phyloP scores from a whole-genome alignment of 2,113 vertebrate genomes.

The Anolis carolinensis region DNA sequence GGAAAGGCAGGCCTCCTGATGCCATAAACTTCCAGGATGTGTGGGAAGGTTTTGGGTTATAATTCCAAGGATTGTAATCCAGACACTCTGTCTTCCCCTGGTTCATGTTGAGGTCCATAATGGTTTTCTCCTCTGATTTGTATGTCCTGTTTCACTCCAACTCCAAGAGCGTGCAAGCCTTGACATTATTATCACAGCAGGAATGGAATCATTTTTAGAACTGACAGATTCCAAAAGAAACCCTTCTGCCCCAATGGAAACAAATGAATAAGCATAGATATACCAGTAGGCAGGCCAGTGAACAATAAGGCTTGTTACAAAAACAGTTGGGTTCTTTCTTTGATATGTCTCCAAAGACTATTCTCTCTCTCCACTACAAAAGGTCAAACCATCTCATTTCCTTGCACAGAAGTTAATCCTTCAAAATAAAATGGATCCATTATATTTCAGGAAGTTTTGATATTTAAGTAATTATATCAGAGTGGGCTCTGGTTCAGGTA shows the following conservation, averaged over 20 bases:
- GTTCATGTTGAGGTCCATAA: background rate
- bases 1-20: background rate
- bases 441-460: background rate
- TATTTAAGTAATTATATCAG: background rate
- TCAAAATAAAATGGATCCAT: conserved; percentile 1
- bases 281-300: background rate
- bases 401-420: background rate
- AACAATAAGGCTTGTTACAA: conserved; percentile 2
- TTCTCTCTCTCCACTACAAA: background rate
- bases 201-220: background rate
- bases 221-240: background rate
- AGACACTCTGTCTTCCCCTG: background rate
- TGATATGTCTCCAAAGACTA: background rate
- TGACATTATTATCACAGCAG: background rate
- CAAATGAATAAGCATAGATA: background rate
- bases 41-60: background rate
- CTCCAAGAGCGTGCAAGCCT: background rate
- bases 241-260: background rate
- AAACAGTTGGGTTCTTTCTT: conserved; percentile 1
- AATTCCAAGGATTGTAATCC: background rate
- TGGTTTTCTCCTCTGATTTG: background rate
- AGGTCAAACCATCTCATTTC: conserved; percentile 10
- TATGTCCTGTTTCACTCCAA: background rate
- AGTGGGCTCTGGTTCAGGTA: background rate
- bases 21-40: background rate